Conservation (phyloP, 2,113 vertebrate genomes). For the Platycercus adscitus region DNA sequence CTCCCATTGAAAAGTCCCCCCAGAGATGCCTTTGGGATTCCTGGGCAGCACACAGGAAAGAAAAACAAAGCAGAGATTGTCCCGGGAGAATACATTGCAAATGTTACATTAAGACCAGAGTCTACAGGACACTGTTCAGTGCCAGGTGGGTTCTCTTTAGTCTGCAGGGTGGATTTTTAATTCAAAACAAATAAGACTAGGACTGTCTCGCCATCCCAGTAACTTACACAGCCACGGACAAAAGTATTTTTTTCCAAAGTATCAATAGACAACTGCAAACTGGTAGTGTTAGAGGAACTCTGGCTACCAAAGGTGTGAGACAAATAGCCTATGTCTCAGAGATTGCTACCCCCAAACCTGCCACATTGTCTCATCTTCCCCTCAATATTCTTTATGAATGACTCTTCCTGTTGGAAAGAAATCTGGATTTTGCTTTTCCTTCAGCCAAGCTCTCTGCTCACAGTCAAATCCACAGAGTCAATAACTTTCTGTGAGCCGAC, state of each 20-base stretch:
- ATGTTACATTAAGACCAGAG: rapidly evolving
- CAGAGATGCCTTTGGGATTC: neutral
- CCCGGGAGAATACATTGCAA: rapidly evolving
- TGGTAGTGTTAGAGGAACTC: neutral
- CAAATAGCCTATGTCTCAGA: neutral
- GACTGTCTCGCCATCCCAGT: neutral
- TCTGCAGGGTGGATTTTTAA: neutral
- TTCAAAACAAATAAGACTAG: neutral
- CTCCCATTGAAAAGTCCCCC: neutral
- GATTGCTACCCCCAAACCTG: neutral
- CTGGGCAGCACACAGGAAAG: neutral
- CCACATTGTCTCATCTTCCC: neutral
- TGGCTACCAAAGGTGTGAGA: neutral
- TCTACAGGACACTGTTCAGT: neutral
- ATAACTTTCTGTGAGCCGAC: neutral
- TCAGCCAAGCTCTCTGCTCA: neutral
- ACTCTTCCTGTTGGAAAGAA: neutral
- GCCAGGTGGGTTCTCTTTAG: neutral
- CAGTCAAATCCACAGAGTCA: neutral
- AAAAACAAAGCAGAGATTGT: neutral
- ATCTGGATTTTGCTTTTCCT: neutral
- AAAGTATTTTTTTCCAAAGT: neutral
- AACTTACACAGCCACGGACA: neutral
- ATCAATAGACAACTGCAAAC: neutral
- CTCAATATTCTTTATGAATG: neutral